Percentiles rank a stretch among this genome's conserved stretches.
phyloP scores from a whole-genome alignment of 1,140 invertebrate genomes.

The Gryllus bimaculatus region DNA sequence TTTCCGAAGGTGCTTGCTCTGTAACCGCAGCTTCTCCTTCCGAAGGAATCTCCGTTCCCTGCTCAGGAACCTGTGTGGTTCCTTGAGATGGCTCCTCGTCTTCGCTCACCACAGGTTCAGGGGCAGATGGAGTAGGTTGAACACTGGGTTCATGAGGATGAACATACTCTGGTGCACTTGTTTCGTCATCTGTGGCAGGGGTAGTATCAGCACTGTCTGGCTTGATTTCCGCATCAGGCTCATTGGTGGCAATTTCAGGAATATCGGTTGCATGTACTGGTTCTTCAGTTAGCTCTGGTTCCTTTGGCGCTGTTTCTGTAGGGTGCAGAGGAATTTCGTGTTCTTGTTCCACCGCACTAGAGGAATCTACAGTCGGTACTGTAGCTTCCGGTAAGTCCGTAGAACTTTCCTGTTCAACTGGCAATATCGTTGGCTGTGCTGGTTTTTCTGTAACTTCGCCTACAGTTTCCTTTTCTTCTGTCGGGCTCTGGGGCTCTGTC shows the following conservation, averaged over 20 bases:
- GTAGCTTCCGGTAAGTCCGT: neutral
- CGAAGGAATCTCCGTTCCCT: slow-evolving; percentile 8
- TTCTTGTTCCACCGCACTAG: neutral
- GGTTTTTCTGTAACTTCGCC: too few relatives aligned
- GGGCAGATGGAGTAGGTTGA: neutral
- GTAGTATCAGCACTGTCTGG: neutral
- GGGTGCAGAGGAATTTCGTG: too few relatives aligned
- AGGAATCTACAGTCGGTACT: neutral
- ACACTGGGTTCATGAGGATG: too few relatives aligned
- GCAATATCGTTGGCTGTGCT: neutral
- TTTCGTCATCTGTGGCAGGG: neutral
- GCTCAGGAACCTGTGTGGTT: too few relatives aligned
- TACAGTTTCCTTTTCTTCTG: too few relatives aligned
- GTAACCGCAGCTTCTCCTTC: slow-evolving; percentile 19
- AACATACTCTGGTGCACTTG: neutral
- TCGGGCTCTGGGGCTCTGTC: too few relatives aligned
- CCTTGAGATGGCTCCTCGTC: neutral
- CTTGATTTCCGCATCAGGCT: neutral
- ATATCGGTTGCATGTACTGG: neutral
- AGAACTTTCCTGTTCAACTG: slow-evolving; percentile 6
- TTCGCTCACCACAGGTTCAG: neutral
- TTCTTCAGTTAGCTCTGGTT: neutral
- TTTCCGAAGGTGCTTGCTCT: neutral
- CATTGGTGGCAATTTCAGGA: too few relatives aligned
- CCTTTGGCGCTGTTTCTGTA: neutral